phyloP scores from a whole-genome alignment of 2,113 vertebrate genomes.

The Pterophyllum scalare region DNA sequence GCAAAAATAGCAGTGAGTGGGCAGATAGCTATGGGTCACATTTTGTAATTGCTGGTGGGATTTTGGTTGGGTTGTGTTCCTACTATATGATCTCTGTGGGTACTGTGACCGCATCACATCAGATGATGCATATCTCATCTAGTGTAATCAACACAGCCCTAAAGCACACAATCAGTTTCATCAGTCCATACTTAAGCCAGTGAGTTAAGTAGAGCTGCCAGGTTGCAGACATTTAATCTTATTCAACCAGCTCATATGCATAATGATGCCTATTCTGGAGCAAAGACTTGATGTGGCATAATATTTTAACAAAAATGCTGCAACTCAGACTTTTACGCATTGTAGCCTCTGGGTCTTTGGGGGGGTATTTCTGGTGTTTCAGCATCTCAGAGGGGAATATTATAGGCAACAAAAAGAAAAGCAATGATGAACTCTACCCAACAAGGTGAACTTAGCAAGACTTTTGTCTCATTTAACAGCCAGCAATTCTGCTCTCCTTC shows the following conservation, averaged over 20 bases:
- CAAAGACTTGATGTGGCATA: neutral
- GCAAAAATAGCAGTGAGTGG: neutral
- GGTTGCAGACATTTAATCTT: neutral
- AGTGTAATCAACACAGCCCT: neutral
- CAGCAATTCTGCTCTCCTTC: conserved; percentile 15
- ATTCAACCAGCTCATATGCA: conserved; percentile 6
- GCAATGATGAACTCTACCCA: neutral
- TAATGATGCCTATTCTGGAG: conserved; percentile 10
- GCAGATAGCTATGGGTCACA: neutral
- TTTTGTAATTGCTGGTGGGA: neutral
- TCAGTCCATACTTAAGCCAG: neutral
- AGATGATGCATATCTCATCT: neutral
- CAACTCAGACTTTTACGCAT: neutral
- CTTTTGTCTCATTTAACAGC: conserved; percentile 10
- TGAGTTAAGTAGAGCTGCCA: neutral
- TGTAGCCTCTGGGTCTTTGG: neutral
- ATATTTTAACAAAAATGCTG: conserved; percentile 6
- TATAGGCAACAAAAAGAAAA: neutral
- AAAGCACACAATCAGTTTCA: neutral
- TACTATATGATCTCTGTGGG: neutral
- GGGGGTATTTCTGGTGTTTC: neutral
- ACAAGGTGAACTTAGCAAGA: conserved; percentile 1
- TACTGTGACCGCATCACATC: neutral
- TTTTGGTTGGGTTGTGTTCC: neutral
- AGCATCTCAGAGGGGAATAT: conserved; percentile 2